Percentiles rank a stretch among this genome's conserved stretches.
These are phyloP conservation scores for Potamilus streckersoni DNA, from an alignment of 1,140 invertebrate genomes.

Conservation along the genomic window DNA sequence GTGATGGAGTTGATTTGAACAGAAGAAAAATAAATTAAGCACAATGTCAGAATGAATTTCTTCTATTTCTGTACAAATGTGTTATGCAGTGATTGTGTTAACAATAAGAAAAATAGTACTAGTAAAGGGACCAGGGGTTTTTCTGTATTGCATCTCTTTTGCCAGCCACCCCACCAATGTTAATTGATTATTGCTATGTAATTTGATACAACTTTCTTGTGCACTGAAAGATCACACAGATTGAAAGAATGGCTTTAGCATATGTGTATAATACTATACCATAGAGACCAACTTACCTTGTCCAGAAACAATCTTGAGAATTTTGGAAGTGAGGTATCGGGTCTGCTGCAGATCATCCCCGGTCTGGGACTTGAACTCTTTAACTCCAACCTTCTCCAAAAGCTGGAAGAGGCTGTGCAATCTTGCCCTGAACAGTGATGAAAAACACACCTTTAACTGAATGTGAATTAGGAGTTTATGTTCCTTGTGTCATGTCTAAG, in stretches of 20 bases:
- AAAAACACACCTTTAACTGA: background rate
- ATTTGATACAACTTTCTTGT: background rate
- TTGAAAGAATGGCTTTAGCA: background rate
- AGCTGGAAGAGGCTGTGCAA: constrained; percentile 55
- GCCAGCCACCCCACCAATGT: background rate
- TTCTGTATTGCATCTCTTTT: background rate
- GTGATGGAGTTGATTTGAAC: too few relatives aligned
- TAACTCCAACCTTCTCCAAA: constrained; percentile 51
- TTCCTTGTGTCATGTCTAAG: too few relatives aligned
- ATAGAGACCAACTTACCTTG: constrained; percentile 44
- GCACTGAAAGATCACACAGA: background rate
- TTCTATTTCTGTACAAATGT: too few relatives aligned
- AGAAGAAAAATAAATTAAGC: too few relatives aligned
- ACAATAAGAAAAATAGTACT: background rate
- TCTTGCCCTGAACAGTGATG: constrained; percentile 39
- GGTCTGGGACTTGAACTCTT: constrained; percentile 37
- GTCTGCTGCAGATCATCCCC: constrained; percentile 61
- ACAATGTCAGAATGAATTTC: too few relatives aligned
- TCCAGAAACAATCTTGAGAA: constrained; percentile 52
- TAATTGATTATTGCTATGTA: background rate
- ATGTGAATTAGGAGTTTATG: too few relatives aligned
- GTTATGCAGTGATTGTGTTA: background rate
- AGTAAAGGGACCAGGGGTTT: background rate
- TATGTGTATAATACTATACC: background rate
- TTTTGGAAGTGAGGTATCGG: constrained; percentile 56